Evolutionary conservation across 2,888 invertebrate species (phyloP).

Genomic region (Agrotis segetum): DNA sequence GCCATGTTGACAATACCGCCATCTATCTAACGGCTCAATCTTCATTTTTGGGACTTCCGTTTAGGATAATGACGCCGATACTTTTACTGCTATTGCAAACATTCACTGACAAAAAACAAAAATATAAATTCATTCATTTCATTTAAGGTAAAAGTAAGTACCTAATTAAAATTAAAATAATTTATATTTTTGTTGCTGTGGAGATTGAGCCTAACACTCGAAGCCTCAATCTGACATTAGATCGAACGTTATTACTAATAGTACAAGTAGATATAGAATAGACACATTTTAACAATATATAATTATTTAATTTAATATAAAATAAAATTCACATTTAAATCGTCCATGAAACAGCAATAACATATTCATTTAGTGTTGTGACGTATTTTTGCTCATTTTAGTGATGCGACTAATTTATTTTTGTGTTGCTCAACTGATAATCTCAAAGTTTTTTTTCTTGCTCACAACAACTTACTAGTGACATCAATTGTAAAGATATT

Average conservation of each 20-base stretch:
- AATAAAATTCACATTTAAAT: slow-evolving; percentile 30
- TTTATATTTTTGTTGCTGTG: too few relatives aligned
- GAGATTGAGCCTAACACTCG: too few relatives aligned
- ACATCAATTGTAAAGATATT: slow-evolving; percentile 4
- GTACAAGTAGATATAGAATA: slow-evolving; percentile 65
- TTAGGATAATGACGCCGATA: too few relatives aligned
- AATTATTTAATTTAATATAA: slow-evolving; percentile 17
- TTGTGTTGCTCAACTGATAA: slow-evolving; percentile 72
- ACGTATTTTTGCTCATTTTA: slow-evolving; percentile 57
- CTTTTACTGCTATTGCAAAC: too few relatives aligned
- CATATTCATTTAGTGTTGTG: slow-evolving; percentile 48
- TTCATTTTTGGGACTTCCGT: too few relatives aligned
- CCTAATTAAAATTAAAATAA: too few relatives aligned
- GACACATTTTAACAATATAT: slow-evolving; percentile 28
- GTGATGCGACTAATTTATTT: slow-evolving; percentile 44
- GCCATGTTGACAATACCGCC: neutral
- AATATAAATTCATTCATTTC: too few relatives aligned
- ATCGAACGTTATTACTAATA: slow-evolving; percentile 57
- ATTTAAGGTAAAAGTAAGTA: too few relatives aligned
- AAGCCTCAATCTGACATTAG: slow-evolving; percentile 19
- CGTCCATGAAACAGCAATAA: slow-evolving; percentile 54
- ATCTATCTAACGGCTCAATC: too few relatives aligned
- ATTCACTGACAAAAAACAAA: too few relatives aligned
- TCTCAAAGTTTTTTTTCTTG: slow-evolving; percentile 63
- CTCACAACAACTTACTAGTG: slow-evolving; percentile 40